A percentile compares a stretch with the other conserved stretches of the same genome.
These are phyloP conservation scores for Conus ventricosus DNA, from an alignment of 1,140 invertebrate genomes.

Conservation along the genomic window DNA sequence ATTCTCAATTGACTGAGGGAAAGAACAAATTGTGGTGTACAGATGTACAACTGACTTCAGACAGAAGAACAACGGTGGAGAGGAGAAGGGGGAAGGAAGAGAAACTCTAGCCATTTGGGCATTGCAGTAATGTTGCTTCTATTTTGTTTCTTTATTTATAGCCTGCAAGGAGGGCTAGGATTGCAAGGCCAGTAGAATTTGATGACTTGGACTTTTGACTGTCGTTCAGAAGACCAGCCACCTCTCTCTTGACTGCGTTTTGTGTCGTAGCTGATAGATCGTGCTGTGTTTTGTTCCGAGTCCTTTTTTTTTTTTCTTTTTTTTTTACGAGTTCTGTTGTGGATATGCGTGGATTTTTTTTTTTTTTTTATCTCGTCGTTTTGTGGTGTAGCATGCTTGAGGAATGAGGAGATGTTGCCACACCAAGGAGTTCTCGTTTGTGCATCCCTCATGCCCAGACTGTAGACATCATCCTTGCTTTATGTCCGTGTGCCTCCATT, in stretches of 20 bases:
- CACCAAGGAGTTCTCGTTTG: no score
- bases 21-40: neutral
- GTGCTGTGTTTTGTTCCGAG: conserved; percentile 17
- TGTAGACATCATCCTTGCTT: neutral
- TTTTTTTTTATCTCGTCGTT: neutral
- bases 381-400: conserved; percentile 25
- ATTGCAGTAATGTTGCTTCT: conserved; percentile 21
- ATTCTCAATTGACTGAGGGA: neutral
- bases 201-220: conserved; percentile 43
- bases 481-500: no score
- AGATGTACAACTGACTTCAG: neutral
- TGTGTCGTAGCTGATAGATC: conserved; percentile 33
- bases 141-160: conserved; percentile 53
- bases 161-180: conserved; percentile 49
- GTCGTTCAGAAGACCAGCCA: conserved; percentile 28
- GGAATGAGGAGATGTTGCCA: neutral
- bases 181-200: conserved; percentile 57
- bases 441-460: neutral
- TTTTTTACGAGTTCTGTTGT: conserved; percentile 28
- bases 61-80: neutral
- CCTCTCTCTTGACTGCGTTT: conserved; percentile 36
- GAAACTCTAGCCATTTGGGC: no score
- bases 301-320: conserved; percentile 33
- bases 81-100: neutral
- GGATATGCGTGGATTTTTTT: neutral